A percentile compares a stretch with the other conserved stretches of the same genome.
Evolutionary conservation across 1,140 invertebrate genomes (phyloP).

Genomic region (Drosophila pseudoananassae): DNA sequence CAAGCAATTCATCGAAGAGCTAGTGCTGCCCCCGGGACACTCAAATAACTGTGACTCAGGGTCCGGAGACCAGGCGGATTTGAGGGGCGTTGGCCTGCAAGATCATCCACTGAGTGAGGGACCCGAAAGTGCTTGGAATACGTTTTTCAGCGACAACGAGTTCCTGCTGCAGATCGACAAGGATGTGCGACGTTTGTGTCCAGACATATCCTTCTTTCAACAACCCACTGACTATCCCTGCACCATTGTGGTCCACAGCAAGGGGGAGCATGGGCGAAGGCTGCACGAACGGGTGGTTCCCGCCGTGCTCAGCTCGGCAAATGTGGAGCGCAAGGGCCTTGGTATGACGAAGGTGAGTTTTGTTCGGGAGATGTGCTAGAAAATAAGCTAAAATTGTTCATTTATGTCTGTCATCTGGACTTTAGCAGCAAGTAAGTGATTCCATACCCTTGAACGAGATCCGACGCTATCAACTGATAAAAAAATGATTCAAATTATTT

Average conservation of each 20-base stretch:
- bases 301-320: conserved; percentile 93
- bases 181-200: conserved; percentile 96
- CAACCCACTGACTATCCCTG: conserved; percentile 94
- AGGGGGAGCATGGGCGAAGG: conserved; percentile 88
- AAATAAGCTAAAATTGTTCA: conserved; percentile 35
- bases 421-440: conserved; percentile 80
- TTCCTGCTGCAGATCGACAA: conserved; percentile 97
- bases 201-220: conserved; percentile 99
- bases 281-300: conserved; percentile 95
- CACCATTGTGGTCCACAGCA: conserved; percentile 89
- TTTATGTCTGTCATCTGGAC: conserved; percentile 42
- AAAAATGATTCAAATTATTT: background rate
- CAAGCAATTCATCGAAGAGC: conserved; percentile 94
- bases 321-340: conserved; percentile 94
- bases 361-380: background rate
- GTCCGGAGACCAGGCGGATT: conserved; percentile 62
- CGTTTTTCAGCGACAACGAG: conserved; percentile 98
- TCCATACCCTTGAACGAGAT: background rate
- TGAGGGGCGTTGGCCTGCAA: conserved; percentile 77
- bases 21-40: conserved; percentile 91
- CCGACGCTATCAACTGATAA: background rate
- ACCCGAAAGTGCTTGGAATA: conserved; percentile 96
- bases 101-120: conserved; percentile 97
- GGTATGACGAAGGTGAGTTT: conserved; percentile 92
- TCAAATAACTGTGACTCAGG: conserved; percentile 85